Percentiles rank a stretch among this genome's conserved stretches.
Evolutionary conservation across 2,888 invertebrate genomes (phyloP).

Genomic region (Halocaridina rubra): DNA sequence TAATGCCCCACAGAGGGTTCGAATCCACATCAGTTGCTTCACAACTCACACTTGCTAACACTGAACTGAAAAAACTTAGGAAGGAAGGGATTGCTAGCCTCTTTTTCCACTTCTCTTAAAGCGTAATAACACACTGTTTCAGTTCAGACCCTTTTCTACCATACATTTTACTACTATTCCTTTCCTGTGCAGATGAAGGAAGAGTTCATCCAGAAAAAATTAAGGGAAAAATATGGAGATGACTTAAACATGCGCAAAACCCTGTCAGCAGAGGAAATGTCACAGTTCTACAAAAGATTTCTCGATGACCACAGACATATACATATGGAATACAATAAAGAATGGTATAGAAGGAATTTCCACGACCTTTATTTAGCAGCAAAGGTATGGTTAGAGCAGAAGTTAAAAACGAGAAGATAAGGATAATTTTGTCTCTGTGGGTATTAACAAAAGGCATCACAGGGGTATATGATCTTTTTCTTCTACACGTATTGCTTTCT

Average conservation of each 20-base stretch:
- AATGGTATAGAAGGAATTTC: conserved; percentile 69
- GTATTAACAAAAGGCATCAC: too few relatives aligned
- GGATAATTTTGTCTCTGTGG: too few relatives aligned
- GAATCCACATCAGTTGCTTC: neutral
- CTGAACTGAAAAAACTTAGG: neutral
- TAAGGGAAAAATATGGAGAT: conserved; percentile 49
- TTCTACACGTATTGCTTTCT: too few relatives aligned
- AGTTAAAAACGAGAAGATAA: conserved; percentile 2
- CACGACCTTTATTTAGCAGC: conserved; percentile 25
- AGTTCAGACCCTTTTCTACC: neutral
- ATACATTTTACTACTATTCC: neutral
- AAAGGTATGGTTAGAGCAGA: conserved; percentile 38
- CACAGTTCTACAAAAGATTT: conserved; percentile 87
- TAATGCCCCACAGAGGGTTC: neutral
- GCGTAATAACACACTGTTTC: neutral
- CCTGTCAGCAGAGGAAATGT: conserved; percentile 84
- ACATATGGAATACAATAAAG: conserved; percentile 82
- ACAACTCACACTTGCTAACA: neutral
- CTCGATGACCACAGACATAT: conserved; percentile 83
- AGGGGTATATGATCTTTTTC: too few relatives aligned
- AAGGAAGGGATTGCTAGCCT: neutral
- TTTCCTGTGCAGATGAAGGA: conserved; percentile 68
- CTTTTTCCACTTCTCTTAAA: neutral
- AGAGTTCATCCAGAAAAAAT: conserved; percentile 41
- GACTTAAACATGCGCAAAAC: conserved; percentile 69